Evolutionary conservation across 2,797 vertebrate species (phyloP).

Genomic region (Gymnoscopelus microlampas): DNA sequence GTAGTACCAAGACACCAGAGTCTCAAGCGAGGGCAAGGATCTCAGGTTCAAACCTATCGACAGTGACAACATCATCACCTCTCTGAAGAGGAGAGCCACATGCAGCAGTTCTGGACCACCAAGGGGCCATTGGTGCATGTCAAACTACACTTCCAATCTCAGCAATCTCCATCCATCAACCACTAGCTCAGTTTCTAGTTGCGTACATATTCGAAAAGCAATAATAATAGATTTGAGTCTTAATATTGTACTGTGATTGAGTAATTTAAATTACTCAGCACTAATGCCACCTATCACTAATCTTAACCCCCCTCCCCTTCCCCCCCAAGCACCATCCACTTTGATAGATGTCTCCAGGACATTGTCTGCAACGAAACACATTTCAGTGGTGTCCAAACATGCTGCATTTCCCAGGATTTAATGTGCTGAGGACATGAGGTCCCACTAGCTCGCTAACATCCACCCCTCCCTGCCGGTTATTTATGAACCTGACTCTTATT

Average conservation of each 20-base stretch:
- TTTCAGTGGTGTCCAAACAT: conserved; percentile 23
- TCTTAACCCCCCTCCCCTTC: conserved; percentile 16
- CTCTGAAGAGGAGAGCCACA: conserved; percentile 3
- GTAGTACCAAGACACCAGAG: conserved; percentile 21
- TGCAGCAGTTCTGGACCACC: conserved; percentile 15
- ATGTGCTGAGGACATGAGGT: conserved; percentile 41
- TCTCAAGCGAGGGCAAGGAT: conserved; percentile 19
- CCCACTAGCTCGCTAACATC: conserved; percentile 30
- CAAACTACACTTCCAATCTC: conserved; percentile 12
- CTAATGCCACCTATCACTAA: conserved; percentile 11
- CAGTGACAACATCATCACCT: conserved; percentile 36
- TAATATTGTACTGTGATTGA: background rate
- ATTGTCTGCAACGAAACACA: conserved; percentile 11
- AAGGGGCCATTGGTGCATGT: background rate
- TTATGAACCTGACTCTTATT: conserved; percentile 69
- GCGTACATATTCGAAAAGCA: conserved; percentile 26
- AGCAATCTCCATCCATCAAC: conserved; percentile 29
- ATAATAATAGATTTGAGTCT: conserved; percentile 31
- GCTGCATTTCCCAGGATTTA: conserved; percentile 29
- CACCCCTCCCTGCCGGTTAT: conserved; percentile 47
- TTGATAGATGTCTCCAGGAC: conserved; percentile 18
- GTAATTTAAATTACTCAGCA: conserved; percentile 25
- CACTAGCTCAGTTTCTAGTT: background rate
- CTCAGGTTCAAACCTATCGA: conserved; percentile 45
- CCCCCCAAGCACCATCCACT: conserved; percentile 8